Percentiles rank a stretch among this genome's conserved stretches.
Evolutionary conservation across 2,113 vertebrate genomes (phyloP).

Genomic region (Acrocephalus kingi): DNA sequence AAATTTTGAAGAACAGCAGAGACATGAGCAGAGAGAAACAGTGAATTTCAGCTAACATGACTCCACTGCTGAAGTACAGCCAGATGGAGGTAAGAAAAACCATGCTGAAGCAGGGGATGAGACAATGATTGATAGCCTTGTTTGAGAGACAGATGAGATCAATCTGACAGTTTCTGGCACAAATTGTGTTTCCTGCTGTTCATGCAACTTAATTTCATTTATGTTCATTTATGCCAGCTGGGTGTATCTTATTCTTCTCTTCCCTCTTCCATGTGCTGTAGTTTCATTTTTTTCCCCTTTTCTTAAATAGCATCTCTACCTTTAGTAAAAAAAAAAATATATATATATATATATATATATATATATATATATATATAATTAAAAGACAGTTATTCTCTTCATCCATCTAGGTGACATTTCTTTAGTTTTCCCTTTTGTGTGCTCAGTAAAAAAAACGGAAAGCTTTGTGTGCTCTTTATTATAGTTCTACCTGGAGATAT

Average conservation of each 20-base stretch:
- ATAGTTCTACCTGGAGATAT: neutral
- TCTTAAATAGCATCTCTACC: neutral
- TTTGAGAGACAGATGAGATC: slow-evolving; percentile 64
- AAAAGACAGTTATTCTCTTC: slow-evolving; percentile 3
- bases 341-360: neutral
- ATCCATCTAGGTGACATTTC: neutral
- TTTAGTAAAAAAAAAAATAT: neutral
- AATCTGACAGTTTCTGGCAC: slow-evolving; percentile 51
- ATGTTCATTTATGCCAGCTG: slow-evolving; percentile 54
- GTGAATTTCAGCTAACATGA: slow-evolving; percentile 25
- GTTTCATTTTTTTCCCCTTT: neutral
- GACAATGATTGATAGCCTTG: slow-evolving; percentile 63
- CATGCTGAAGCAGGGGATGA: neutral
- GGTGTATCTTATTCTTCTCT: neutral
- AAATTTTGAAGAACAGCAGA: neutral
- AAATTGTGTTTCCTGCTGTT: slow-evolving; percentile 66
- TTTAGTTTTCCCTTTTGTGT: slow-evolving; percentile 18
- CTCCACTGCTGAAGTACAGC: neutral
- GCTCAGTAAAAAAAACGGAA: neutral
- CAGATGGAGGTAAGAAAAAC: slow-evolving; percentile 37
- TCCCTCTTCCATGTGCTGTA: neutral
- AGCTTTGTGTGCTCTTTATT: slow-evolving; percentile 23
- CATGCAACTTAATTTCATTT: slow-evolving; percentile 66
- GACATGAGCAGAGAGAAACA: neutral
- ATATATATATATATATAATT: neutral